Evolutionary conservation across 2,888 invertebrate species (phyloP), one percentile per base, ranked within the genome.

Genomic region (Callinectes sapidus): DNA sequence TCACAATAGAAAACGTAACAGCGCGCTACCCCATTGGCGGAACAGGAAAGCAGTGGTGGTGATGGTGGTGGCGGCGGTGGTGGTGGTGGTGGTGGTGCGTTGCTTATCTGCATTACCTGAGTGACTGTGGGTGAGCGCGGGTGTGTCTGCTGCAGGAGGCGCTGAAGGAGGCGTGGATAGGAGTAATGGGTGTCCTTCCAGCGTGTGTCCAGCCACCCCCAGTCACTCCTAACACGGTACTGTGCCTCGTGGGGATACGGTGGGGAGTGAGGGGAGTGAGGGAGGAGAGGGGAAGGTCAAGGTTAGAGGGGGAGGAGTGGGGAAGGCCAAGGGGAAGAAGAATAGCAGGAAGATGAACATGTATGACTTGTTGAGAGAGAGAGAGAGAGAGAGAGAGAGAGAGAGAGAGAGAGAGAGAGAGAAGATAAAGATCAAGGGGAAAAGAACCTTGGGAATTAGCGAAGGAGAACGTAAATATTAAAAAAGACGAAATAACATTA

Each of bases 101-200:
- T 35, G 32, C 16, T 81, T 35, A 81, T 81, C 81, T 81, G 81
- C 35, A 35, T 81, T 81, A 18, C 81, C 35, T 35, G 81, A 35
- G 81, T 16, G 5, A 16, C 81, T n/a, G 81, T 81, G 32, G 35
- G 81, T 35, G 81, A 81, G 81, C 35, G 32, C 81, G 81, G 32
- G 32, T 35, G 81, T 35, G 81, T 81, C 18, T 35, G 35, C 81
- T 81, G 81, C 32, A 81, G 81, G 32, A 81, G 81, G 81, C 81
- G 81, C 14, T 81, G 81, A 81, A 35, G 35, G 18, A 71, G 81
- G 81, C 16, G 81, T 81, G 81, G 32, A 23, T 5, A 35, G 2
- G 35, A 16, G 81, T 14, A 32, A 81, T 81, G 81, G 81, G 81
- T 16, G 35, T 81, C 35, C 35, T 35, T 81, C 35, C 81, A 0